Evolutionary conservation across 2,888 invertebrate genomes (phyloP).

Genomic region (Minunthozetes semirufus): DNA sequence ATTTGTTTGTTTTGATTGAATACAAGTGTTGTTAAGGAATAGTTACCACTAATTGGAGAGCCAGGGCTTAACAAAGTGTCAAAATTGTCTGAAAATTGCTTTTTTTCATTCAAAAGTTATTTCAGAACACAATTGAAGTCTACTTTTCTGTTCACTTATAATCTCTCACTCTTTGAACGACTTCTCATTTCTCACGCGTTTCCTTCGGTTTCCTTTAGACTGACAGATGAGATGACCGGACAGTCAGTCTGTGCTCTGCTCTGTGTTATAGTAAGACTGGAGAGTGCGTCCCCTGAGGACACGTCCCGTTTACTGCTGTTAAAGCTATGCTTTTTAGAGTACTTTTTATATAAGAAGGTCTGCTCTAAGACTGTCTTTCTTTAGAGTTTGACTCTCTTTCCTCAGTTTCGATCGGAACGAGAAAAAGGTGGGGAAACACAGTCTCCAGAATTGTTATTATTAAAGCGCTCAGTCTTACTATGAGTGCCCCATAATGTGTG

Average conservation of each 20-base stretch:
- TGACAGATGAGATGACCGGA: conserved; percentile 8
- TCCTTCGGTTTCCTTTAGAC: conserved; percentile 1
- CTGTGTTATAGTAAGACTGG: neutral
- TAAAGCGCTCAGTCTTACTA: neutral
- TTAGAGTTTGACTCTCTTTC: neutral
- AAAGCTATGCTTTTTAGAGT: neutral
- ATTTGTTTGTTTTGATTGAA: too few relatives aligned
- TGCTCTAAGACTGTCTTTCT: neutral
- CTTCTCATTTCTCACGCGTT: conserved; percentile 22
- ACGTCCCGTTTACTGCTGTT: conserved; percentile 4
- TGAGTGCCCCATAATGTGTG: neutral
- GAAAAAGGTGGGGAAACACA: conserved; percentile 17
- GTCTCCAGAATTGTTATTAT: neutral
- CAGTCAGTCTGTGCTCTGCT: neutral
- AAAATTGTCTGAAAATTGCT: too few relatives aligned
- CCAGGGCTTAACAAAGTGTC: too few relatives aligned
- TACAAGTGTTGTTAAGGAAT: too few relatives aligned
- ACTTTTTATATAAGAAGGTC: conserved; percentile 25
- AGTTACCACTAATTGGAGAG: too few relatives aligned
- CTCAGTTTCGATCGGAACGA: neutral
- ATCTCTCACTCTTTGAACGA: neutral
- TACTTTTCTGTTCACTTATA: too few relatives aligned
- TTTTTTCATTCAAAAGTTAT: too few relatives aligned
- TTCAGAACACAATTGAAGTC: too few relatives aligned
- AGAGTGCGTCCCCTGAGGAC: conserved; percentile 24